Base-by-base conservation (phyloP, 2,888 invertebrate genomes). In the Serripes groenlandicus region DNA sequence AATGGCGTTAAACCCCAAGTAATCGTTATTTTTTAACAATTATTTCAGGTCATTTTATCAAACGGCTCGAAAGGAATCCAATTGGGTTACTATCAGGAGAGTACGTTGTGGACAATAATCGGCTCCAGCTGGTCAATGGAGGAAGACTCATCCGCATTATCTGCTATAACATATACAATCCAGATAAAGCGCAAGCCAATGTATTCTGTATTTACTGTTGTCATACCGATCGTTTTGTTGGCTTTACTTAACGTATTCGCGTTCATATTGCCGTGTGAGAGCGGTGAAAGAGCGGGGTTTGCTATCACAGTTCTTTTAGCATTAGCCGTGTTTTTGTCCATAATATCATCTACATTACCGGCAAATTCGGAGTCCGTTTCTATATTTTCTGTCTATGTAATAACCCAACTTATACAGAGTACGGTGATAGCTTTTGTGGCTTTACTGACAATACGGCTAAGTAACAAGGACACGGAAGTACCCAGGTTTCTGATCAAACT, bases 221-320 rank as follows among this genome's bases (percentile, higher is more conserved):
- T 88, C 1, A 52, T 88, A 15, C 88, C 88, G 9, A 81, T 88
- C 3, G 78, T 86, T 15, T 54, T 85, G 62, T 62, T 88, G 26
- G 75, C 82, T 0, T 42, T 81, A 37, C 69, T 88, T 54, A 78
- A 85, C 52, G 35, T 88, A 4, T 78, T 81, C 18, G 83, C 78
- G 7, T 88, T 88, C 60, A 58, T 76, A 3, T 60, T 88, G 30
- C 88, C 88, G 7, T 62, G 72, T 26, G 81, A 83, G 34, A 69
- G 75, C 9, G 83, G 86, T 34, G 86, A 86, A 64, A 81, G 79
- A 54, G 77, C 84, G 1, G 60, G 82, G 15, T 86, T 79, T 64
- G 49, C 81, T 21, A 73, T 86, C 5, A 83, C 86, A 11, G 83
- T 83, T 26, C 78, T 83, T 30, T 71, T 86, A 35, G 75, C 86